Evolutionary conservation across 1,140 invertebrate species (phyloP).

Genomic region (Stegodyphus mimosarum): DNA sequence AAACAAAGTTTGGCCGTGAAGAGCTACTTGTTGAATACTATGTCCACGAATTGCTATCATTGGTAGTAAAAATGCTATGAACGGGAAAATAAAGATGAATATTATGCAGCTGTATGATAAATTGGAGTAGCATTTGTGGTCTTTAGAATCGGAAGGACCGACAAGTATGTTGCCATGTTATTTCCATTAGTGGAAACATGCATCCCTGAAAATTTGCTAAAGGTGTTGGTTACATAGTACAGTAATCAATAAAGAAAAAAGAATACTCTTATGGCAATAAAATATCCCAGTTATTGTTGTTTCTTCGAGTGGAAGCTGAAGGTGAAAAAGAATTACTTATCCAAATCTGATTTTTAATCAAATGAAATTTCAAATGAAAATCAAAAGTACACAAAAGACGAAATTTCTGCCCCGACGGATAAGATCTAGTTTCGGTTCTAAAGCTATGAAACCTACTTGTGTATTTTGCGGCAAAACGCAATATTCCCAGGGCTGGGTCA

Average conservation of each 20-base stretch:
- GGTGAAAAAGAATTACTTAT: too few relatives aligned
- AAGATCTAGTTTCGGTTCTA: too few relatives aligned
- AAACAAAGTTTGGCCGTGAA: constrained; percentile 57
- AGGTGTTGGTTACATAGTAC: constrained; percentile 63
- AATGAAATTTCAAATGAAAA: too few relatives aligned
- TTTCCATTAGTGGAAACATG: constrained; percentile 64
- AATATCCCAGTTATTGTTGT: constrained; percentile 61
- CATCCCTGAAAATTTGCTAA: constrained; percentile 65
- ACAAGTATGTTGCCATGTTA: constrained; percentile 65
- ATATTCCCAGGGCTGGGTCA: too few relatives aligned
- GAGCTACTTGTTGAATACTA: constrained; percentile 59
- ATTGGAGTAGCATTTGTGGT: constrained; percentile 64
- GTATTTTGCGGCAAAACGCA: too few relatives aligned
- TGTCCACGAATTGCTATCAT: constrained; percentile 41
- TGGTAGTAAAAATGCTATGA: constrained; percentile 14
- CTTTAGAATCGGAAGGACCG: constrained; percentile 64
- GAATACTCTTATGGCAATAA: constrained; percentile 4
- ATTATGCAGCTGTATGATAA: constrained; percentile 61
- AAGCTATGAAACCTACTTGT: too few relatives aligned
- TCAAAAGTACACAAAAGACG: too few relatives aligned
- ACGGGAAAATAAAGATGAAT: not conserved
- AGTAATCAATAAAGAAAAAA: not conserved
- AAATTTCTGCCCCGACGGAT: too few relatives aligned
- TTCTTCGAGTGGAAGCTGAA: constrained; percentile 63
- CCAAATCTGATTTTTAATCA: too few relatives aligned